Conservation (phyloP, 2,113 vertebrate species). For the Sula dactylatra region DNA sequence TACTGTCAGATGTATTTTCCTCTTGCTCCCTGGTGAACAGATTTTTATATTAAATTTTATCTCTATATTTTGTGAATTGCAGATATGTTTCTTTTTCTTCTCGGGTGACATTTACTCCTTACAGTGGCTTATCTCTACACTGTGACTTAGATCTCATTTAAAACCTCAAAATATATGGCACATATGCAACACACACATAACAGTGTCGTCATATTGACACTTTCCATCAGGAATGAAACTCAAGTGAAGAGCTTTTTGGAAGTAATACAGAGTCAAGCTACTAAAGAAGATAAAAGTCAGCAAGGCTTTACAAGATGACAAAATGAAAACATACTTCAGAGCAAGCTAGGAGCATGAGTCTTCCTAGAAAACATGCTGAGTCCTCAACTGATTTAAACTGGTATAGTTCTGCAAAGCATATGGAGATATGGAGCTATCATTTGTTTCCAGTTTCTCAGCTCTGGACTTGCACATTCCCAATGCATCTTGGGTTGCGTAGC, state of each 20-base stretch:
- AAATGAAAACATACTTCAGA: conserved; percentile 5
- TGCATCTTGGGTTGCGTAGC: neutral
- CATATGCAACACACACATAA: neutral
- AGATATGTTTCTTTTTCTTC: neutral
- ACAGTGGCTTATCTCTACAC: neutral
- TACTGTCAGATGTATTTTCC: neutral
- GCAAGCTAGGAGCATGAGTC: neutral
- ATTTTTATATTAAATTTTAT: neutral
- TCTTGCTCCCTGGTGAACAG: neutral
- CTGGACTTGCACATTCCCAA: neutral
- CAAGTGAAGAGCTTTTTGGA: neutral
- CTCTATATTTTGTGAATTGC: neutral
- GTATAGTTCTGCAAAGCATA: neutral
- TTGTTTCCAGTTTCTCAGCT: neutral
- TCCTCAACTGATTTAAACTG: neutral
- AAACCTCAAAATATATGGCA: neutral
- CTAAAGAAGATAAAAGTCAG: conserved; percentile 9
- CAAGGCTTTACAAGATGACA: neutral
- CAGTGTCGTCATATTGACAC: neutral
- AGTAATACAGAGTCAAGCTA: neutral
- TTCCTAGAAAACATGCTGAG: neutral
- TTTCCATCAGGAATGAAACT: neutral
- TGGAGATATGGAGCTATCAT: neutral
- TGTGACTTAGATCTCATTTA: neutral
- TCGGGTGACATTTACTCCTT: neutral